These are phyloP conservation scores for Clarias laeviceps DNA, from an alignment of 2,797 vertebrate genomes.

Conservation along the genomic window DNA sequence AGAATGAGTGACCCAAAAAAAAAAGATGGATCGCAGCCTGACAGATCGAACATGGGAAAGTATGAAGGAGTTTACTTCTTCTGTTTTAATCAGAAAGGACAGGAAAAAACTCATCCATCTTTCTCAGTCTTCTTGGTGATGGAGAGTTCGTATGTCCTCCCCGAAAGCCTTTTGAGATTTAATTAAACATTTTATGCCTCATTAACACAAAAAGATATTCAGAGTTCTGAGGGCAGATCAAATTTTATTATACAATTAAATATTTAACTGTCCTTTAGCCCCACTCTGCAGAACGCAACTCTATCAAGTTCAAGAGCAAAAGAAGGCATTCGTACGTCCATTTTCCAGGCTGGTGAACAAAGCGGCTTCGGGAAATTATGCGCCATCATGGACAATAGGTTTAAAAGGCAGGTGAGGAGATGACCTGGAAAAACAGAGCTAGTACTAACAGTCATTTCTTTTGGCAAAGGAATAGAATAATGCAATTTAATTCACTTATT, in stretches of 20 bases:
- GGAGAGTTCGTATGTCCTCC: constrained; percentile 55
- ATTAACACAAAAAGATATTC: constrained; percentile 58
- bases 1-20: neutral
- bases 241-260: constrained; percentile 61
- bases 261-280: constrained; percentile 45
- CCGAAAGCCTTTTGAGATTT: constrained; percentile 64
- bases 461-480: neutral
- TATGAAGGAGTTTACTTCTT: constrained; percentile 8
- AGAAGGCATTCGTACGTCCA: neutral
- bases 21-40: constrained; percentile 16
- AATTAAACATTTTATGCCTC: constrained; percentile 66
- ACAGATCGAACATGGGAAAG: neutral
- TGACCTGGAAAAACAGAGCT: neutral
- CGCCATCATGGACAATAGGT: constrained; percentile 8
- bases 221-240: constrained; percentile 43
- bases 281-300: neutral
- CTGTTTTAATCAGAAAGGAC: constrained; percentile 48
- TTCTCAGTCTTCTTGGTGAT: constrained; percentile 3
- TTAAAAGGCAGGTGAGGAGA: neutral
- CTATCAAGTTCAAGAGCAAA: constrained; percentile 16
- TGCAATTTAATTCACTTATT: neutral
- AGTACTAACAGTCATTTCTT: neutral
- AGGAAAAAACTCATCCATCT: constrained; percentile 39
- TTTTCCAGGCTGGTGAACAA: constrained; percentile 10
- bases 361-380: constrained; percentile 12